Base-by-base conservation (phyloP, 2,888 invertebrate genomes). In the Drosophila setosimentum region DNA sequence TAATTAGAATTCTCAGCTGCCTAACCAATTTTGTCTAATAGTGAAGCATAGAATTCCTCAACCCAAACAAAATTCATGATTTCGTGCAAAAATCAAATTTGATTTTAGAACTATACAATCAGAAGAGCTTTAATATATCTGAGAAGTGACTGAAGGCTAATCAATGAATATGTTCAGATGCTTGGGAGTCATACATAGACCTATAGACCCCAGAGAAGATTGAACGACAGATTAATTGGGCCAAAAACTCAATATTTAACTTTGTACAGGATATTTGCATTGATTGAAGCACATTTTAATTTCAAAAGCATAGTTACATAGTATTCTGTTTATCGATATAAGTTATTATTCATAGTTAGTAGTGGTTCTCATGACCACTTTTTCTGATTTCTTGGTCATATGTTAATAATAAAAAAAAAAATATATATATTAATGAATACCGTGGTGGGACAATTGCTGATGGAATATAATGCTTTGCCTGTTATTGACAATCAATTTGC, bases 401-500 rank as follows among this genome's bases (percentile, higher is more conserved):
- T n/a, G n/a, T n/a, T n/a, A n/a, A n/a, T n/a, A n/a, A n/a, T 33
- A 35, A 7, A 11, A 40, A 21, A 50, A 49, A 13, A 29, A 49
- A 49, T 24, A n/a, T n/a, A n/a, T n/a, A n/a, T 50, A 29, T 57
- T 66, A 58, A 45, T 58, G 4, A 30, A 24, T 66, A 8, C 3
- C 13, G 58, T 45, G 42, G 33, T 68, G 45, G 30, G 60, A 62
- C 49, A 62, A 27, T 30, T 27, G 50, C 58, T 66, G 78, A 29
- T 42, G 75, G 79, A 61, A 70, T 37, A 68, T 63, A 58, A 61
- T 48, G 69, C 65, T 30, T 40, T 54, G 71, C 68, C 65, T 60
- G 80, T 72, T 88, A 78, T 73, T 81, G 81, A 74, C 87, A 86
- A 78, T 86, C 82, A 83, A 83, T 86, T 86, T 73, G 78, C 69